Evolutionary conservation across 2,888 invertebrate species (phyloP).

Genomic region (Drosophila pegasa): DNA sequence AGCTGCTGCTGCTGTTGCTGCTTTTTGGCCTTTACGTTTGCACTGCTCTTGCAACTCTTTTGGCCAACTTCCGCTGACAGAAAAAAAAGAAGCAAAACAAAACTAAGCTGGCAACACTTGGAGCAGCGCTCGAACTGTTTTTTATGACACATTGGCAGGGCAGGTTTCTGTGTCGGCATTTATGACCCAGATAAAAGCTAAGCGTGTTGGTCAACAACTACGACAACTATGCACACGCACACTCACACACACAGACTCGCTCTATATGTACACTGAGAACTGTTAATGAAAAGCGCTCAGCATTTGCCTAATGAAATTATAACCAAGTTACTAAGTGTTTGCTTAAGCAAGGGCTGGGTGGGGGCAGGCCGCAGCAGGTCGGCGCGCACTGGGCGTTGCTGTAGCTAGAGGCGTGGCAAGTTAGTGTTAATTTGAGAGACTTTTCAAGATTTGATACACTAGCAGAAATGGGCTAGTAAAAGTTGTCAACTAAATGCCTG

Average conservation of each 20-base stretch:
- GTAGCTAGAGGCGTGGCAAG: conserved; percentile 1
- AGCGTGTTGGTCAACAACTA: conserved; percentile 68
- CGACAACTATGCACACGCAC: conserved; percentile 33
- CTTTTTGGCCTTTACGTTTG: conserved; percentile 21
- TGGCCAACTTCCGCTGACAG: conserved; percentile 69
- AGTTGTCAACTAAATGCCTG: background rate
- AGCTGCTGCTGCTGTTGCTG: conserved; percentile 14
- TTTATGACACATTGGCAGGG: conserved; percentile 61
- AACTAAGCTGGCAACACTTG: conserved; percentile 27
- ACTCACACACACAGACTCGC: conserved; percentile 16
- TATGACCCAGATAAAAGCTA: conserved; percentile 76
- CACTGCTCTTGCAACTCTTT: conserved; percentile 52
- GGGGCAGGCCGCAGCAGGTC: background rate
- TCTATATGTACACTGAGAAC: conserved; percentile 27
- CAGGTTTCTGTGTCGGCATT: conserved; percentile 58
- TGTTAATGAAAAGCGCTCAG: conserved; percentile 80
- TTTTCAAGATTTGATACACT: background rate
- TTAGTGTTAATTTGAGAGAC: background rate
- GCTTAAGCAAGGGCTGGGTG: background rate
- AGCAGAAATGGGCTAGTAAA: background rate
- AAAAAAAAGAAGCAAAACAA: conserved; percentile 22
- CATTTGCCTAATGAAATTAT: conserved; percentile 81
- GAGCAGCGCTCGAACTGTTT: conserved; percentile 40
- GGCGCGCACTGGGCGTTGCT: background rate
- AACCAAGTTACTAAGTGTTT: conserved; percentile 66